These are phyloP conservation scores for Ageneiosus marmoratus DNA, from an alignment of 2,113 vertebrate genomes.

Conservation along the genomic window DNA sequence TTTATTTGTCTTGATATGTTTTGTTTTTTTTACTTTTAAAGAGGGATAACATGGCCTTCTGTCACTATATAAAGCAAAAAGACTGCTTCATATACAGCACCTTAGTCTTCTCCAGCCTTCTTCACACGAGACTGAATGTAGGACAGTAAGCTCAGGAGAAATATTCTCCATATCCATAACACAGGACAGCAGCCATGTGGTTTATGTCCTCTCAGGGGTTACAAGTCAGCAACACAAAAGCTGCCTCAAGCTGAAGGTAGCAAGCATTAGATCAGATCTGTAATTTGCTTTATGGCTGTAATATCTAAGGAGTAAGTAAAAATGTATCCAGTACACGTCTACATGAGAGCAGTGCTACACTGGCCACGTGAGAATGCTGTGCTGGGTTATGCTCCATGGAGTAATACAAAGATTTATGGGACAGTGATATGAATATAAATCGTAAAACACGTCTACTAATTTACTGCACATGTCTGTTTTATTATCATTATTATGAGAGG, in stretches of 20 bases:
- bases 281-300: neutral
- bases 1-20: neutral
- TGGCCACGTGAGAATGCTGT: neutral
- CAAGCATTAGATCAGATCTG: neutral
- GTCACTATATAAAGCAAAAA: neutral
- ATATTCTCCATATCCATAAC: conserved; percentile 9
- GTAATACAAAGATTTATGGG: neutral
- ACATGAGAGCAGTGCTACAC: no score
- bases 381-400: neutral
- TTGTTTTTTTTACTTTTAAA: neutral
- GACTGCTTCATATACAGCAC: neutral
- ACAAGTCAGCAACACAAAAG: neutral
- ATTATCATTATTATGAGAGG: neutral
- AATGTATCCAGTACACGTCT: neutral
- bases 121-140: conserved; percentile 16
- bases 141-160: conserved; percentile 32
- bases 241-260: neutral
- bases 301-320: neutral
- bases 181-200: conserved; percentile 11
- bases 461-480: neutral
- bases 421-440: neutral
- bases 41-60: neutral
- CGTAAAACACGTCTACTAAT: neutral
- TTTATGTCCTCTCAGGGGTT: neutral
- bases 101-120: neutral